phyloP scores from a whole-genome alignment of 2,888 invertebrate genomes.

The Dascillus cervinus region DNA sequence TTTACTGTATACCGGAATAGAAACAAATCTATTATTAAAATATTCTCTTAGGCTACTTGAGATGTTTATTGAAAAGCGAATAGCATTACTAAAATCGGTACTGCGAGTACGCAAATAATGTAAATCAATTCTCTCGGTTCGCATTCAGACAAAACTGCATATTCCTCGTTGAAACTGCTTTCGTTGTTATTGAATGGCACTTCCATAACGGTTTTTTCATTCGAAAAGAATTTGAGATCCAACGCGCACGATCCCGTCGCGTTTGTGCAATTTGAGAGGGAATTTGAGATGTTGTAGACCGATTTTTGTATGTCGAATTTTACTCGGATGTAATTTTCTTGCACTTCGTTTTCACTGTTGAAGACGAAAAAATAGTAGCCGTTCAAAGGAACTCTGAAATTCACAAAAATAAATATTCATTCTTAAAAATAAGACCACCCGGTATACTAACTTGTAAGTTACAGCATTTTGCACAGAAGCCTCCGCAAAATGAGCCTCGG shows the following conservation, averaged over 20 bases:
- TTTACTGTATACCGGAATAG: too few species aligned
- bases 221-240: constrained; percentile 59
- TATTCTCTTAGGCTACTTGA: background rate
- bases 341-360: constrained; percentile 72
- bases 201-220: constrained; percentile 62
- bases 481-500: constrained; percentile 41
- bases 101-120: constrained; percentile 57
- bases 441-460: constrained; percentile 53
- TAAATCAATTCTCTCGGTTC: constrained; percentile 67
- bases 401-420: constrained; percentile 4
- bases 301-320: constrained; percentile 64
- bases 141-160: constrained; percentile 64
- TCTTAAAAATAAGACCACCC: too few species aligned
- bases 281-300: constrained; percentile 58
- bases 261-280: constrained; percentile 56
- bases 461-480: constrained; percentile 55
- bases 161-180: constrained; percentile 66
- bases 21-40: background rate
- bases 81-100: constrained; percentile 62
- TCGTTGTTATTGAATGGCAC: constrained; percentile 56
- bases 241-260: constrained; percentile 55
- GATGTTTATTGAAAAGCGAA: constrained; percentile 60
- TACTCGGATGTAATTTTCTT: constrained; percentile 61
- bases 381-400: constrained; percentile 58
- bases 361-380: constrained; percentile 80